These are phyloP conservation scores for Pterocles burchelli DNA, from an alignment of 2,113 vertebrate genomes.

Conservation along the genomic window DNA sequence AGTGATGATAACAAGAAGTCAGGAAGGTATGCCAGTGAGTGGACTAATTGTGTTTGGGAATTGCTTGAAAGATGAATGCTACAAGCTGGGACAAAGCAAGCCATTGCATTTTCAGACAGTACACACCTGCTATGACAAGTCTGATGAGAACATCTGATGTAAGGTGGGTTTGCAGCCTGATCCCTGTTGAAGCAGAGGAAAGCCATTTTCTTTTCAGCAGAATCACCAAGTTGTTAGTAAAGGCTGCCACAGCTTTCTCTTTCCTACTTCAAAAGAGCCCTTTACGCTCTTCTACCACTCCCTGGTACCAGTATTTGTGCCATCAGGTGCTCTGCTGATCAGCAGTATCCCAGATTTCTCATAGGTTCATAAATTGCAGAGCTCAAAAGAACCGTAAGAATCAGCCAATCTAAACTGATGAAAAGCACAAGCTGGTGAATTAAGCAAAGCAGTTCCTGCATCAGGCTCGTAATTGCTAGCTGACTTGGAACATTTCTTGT, in stretches of 20 bases:
- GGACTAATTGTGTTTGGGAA: slow-evolving; percentile 40
- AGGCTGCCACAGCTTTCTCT: not conserved
- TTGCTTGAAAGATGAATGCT: not conserved
- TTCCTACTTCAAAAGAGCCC: not conserved
- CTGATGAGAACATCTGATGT: not conserved
- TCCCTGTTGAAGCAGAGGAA: not conserved
- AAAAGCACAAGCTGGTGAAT: slow-evolving; percentile 66
- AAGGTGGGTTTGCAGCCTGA: not conserved
- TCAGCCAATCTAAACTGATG: slow-evolving; percentile 56
- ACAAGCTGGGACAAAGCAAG: not conserved
- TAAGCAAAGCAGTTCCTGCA: slow-evolving; percentile 58
- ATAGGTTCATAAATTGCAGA: slow-evolving; percentile 31
- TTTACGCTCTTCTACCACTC: not conserved
- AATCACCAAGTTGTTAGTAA: not conserved
- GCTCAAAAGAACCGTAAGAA: slow-evolving; percentile 43
- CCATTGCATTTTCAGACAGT: not conserved
- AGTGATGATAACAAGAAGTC: not conserved
- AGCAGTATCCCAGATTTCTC: slow-evolving; percentile 17
- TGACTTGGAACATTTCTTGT: slow-evolving; percentile 65
- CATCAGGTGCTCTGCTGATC: slow-evolving; percentile 28
- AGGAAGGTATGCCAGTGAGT: not conserved
- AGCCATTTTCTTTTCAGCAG: not conserved
- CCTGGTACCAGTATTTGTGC: not conserved
- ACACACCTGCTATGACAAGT: fast-evolving
- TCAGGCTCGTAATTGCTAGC: slow-evolving; percentile 53